These are phyloP conservation scores for Himantopus leucocephalus DNA, from an alignment of 2,113 vertebrate genomes.

Conservation along the genomic window DNA sequence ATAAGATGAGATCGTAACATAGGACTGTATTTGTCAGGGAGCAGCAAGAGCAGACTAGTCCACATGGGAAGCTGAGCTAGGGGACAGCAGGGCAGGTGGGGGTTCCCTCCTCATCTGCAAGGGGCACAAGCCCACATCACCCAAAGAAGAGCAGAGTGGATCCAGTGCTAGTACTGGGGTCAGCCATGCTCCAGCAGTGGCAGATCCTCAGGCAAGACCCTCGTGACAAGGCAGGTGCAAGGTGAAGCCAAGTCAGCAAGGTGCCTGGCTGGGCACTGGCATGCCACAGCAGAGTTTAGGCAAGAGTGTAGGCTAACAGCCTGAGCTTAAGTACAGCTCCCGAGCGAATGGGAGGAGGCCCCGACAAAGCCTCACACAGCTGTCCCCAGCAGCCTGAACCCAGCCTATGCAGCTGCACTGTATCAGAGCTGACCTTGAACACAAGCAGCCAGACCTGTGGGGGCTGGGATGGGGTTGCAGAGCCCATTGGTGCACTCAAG, in stretches of 20 bases:
- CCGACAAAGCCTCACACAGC: background rate
- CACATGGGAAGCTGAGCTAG: background rate
- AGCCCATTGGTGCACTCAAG: background rate
- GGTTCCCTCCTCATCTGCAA: background rate
- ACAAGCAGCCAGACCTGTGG: background rate
- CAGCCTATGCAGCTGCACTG: accelerated
- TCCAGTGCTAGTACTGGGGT: no score
- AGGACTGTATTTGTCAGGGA: background rate
- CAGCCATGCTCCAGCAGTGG: background rate
- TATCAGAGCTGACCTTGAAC: background rate
- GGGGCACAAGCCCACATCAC: background rate
- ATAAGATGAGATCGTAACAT: background rate
- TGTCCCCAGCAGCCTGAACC: background rate
- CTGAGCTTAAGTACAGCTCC: background rate
- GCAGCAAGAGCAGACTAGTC: background rate
- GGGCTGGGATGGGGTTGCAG: background rate
- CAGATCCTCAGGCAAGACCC: background rate
- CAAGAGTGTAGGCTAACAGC: background rate
- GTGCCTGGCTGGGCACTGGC: no score
- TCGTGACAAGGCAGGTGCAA: background rate
- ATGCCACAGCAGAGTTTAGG: background rate
- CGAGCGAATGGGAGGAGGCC: accelerated
- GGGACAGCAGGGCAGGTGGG: background rate
- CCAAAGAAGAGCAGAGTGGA: background rate
- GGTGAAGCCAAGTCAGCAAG: background rate